Evolutionary conservation across 1,140 invertebrate species (phyloP).

Genomic region (Argopecten irradians): DNA sequence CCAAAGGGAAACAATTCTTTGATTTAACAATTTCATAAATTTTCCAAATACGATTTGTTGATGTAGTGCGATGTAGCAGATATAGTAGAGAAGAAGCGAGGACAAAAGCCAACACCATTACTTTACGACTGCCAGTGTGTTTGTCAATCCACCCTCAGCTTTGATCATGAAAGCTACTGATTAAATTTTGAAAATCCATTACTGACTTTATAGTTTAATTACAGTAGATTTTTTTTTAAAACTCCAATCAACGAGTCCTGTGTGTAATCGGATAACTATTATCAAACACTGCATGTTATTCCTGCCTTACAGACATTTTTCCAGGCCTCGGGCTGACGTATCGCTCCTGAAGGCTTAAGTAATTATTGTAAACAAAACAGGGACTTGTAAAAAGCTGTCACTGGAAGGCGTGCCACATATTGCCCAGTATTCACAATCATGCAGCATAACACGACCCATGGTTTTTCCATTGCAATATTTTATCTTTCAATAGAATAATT

Average conservation of each 20-base stretch:
- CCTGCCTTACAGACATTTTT: not conserved
- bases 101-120: not conserved
- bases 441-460: not conserved
- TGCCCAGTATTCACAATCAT: not conserved
- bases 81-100: not conserved
- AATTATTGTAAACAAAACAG: not conserved
- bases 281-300: not conserved
- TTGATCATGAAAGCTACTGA: constrained; percentile 12
- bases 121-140: not conserved
- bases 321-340: not conserved
- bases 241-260: not conserved
- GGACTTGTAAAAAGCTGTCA: not conserved
- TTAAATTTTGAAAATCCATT: constrained; percentile 23
- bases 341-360: not conserved
- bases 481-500: not conserved
- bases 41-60: constrained; percentile 28
- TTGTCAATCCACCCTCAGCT: constrained; percentile 1
- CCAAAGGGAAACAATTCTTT: not conserved
- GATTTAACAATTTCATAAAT: not conserved
- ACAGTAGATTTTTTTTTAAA: not conserved
- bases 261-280: not conserved
- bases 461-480: not conserved
- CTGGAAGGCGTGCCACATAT: not conserved
- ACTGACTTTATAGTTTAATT: not conserved
- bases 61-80: not conserved